Evolutionary conservation across 2,888 invertebrate species (phyloP), one percentile per base, ranked within the genome.

Genomic region (Nemurella pictetii): DNA sequence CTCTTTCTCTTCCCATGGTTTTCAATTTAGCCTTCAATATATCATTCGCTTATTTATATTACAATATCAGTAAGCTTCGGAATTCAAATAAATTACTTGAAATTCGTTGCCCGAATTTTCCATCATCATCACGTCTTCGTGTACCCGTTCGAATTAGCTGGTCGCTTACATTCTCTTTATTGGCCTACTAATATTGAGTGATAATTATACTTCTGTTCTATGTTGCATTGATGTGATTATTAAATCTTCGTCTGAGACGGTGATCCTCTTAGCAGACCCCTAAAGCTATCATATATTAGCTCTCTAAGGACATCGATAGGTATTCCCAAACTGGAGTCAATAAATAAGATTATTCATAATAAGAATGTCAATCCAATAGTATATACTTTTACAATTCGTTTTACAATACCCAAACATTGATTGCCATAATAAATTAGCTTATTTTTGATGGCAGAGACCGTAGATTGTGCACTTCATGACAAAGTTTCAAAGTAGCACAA

Each of bases 401-500:
- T 55, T 55, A 55, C 55, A 55, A 55, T 55, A 20, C 5, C 12
- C 55, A 20, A 55, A 7, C 55, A 7, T 15, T 15, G 9, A 55
- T 55, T 55, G 20, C 9, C 55, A 55, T 55, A 55, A 55, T 20
- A 55, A 55, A 15, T 55, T 55, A 2, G 55, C 55, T 55, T 55
- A 55, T 55, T 55, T 55, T 55, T 20, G 20, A 20, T 2, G 2
- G 35, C 15, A 55, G 55, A n/a, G n/a, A n/a, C n/a, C n/a, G n/a
- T n/a, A n/a, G n/a, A n/a, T n/a, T 30, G 29, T 78, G 78, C 78
- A 78, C 28, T 78, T 30, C 78, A 30, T 78, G 78, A 27, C 78
- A 78, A 78, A n/a, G 20, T 78, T 29, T 28, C 29, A 78, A 78
- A 78, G 30, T 29, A 78, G 78, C 78, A 78, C 55, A 55, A 55